Conservation (phyloP, 2,113 vertebrate species). For the Heliornis fulica region DNA sequence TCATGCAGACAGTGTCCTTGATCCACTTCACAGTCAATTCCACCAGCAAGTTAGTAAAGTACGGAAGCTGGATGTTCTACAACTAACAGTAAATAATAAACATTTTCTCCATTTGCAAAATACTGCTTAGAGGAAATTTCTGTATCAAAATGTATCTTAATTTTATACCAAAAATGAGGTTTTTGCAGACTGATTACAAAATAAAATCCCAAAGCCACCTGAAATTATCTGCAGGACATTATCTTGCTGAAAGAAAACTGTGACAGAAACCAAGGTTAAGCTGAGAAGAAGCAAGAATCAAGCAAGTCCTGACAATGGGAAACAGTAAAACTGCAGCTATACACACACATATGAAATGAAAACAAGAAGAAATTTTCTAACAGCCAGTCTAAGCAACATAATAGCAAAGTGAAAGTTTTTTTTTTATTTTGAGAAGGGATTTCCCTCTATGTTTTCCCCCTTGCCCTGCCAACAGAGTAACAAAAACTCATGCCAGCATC, state of each 20-base stretch:
- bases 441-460: neutral
- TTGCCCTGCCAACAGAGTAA: rapidly evolving
- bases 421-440: neutral
- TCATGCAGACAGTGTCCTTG: neutral
- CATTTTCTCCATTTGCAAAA: neutral
- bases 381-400: neutral
- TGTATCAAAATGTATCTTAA: neutral
- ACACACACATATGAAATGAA: neutral
- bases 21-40: neutral
- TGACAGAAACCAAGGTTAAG: neutral
- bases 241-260: neutral
- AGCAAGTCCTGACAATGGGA: neutral
- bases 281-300: neutral
- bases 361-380: neutral
- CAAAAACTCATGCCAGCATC: neutral
- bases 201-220: neutral
- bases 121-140: neutral
- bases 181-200: neutral
- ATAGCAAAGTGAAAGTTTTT: neutral
- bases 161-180: rapidly evolving
- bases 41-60: neutral
- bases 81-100: neutral
- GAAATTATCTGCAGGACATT: neutral
- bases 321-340: neutral
- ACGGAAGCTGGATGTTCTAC: neutral